Conservation (phyloP, 2,797 vertebrate species). For the Platalea minor region DNA sequence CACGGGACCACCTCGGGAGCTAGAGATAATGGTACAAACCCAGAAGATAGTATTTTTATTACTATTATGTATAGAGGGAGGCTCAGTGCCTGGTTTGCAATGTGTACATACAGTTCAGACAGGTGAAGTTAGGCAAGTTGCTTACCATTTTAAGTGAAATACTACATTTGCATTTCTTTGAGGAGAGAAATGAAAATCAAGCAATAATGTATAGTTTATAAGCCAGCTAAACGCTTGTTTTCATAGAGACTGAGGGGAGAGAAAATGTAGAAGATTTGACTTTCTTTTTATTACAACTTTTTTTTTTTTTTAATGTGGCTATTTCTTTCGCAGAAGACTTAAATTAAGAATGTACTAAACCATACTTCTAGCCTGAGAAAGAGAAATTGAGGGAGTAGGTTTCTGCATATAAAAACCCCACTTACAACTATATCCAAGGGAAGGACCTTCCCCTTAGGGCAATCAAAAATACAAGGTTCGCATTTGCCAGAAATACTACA, state of each 20-base stretch:
- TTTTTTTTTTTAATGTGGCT: background rate
- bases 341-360: background rate
- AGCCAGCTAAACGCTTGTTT: background rate
- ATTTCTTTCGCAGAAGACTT: background rate
- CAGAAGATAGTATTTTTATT: background rate
- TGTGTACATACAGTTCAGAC: rapidly evolving
- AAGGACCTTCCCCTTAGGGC: background rate
- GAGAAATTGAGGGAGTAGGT: background rate
- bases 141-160: background rate
- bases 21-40: background rate
- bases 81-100: background rate
- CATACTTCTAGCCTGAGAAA: background rate
- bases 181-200: background rate
- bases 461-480: background rate
- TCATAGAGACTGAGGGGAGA: background rate
- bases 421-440: background rate
- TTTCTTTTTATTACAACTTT: background rate
- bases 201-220: background rate
- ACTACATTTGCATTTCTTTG: background rate
- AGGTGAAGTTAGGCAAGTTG: background rate
- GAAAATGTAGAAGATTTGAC: background rate
- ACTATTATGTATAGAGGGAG: background rate
- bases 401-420: background rate
- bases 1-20: background rate
- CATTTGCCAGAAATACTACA: background rate